Base-by-base conservation (phyloP, 2,888 invertebrate species). In the Listrodromus nycthemerus region DNA sequence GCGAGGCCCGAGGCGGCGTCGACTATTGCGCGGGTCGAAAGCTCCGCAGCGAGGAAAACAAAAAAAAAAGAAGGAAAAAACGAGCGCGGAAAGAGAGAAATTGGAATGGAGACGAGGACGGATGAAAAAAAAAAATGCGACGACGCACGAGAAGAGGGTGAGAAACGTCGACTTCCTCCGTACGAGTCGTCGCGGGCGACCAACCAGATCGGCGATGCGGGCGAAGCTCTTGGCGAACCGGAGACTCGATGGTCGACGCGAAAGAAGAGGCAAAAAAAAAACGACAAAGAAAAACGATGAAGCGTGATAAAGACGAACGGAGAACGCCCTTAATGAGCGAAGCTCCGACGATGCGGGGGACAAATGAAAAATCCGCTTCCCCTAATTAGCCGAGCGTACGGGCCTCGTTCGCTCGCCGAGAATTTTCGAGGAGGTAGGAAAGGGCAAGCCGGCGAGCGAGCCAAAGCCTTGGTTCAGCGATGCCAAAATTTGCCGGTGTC, bases 301-400 rank as follows among this genome's bases (percentile, higher is more conserved):
- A 79, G 70, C 58, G 41, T 52, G 70, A 76, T 41, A 74, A 27
- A 85, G 70, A 71, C 63, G 52, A 55, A 82, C 24, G 80, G 27
- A 81, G 65, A 79, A 66, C 33, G 73, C 58, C 71, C 85, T 88
- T 90, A 89, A 90, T 89, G 89, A 90, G 89, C 87, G 85, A 88
- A 87, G 86, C 87, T 86, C 86, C 88, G 88, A 86, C 87, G 86
- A 84, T 85, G 85, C 87, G 83, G 55, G 6, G 65, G 82, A 85
- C 86, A 89, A 90, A 90, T 89, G 89, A 89, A 87, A 89, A 90
- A 90, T 89, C 86, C 88, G 88, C 85, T 89, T 88, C 87, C 89
- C 86, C 88, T 89, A 89, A 90, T 90, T 90, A 90, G 84, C 88
- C 87, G 85, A 87, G 86, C 82, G 75, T 55, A 7, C 27, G 16